Conservation (phyloP, 2,113 vertebrate genomes). For the Leptobrachium leishanense region DNA sequence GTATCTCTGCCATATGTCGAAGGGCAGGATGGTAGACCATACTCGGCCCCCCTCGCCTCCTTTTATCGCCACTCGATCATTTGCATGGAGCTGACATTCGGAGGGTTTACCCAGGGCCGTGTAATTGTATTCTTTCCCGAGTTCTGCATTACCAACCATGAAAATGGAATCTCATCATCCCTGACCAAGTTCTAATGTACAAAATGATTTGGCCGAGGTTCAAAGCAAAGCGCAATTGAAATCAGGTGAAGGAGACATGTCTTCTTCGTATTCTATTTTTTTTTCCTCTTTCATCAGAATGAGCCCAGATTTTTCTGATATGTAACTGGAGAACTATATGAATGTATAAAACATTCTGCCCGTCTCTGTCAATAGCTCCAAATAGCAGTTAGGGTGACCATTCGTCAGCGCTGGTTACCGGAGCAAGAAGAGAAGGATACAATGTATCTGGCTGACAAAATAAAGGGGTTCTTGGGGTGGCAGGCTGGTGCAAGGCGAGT, state of each 20-base stretch:
- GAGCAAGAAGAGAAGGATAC: neutral
- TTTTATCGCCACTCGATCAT: slow-evolving; percentile 89
- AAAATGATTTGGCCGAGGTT: slow-evolving; percentile 99
- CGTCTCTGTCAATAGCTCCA: slow-evolving; percentile 23
- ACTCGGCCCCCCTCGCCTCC: slow-evolving; percentile 66
- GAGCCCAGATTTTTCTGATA: slow-evolving; percentile 43
- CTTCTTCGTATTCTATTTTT: slow-evolving; percentile 65
- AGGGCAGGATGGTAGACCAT: slow-evolving; percentile 23
- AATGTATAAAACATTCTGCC: slow-evolving; percentile 53
- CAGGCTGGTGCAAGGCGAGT: too few species aligned
- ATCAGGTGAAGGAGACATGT: slow-evolving; percentile 98
- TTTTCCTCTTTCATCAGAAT: slow-evolving; percentile 50
- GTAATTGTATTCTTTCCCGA: slow-evolving; percentile 99
- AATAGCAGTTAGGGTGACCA: neutral
- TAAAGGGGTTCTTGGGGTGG: too few species aligned
- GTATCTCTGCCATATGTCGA: neutral
- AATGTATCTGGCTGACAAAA: too few species aligned
- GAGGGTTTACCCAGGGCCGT: slow-evolving; percentile 98
- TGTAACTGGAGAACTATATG: slow-evolving; percentile 60
- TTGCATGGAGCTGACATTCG: slow-evolving; percentile 99
- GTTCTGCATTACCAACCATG: slow-evolving; percentile 99
- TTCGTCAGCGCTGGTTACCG: neutral
- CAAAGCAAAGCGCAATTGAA: slow-evolving; percentile 97
- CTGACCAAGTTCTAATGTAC: slow-evolving; percentile 99
- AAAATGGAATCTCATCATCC: slow-evolving; percentile 99